Evolutionary conservation across 2,888 invertebrate genomes (phyloP).

Genomic region (Drosophila nr. medialis): DNA sequence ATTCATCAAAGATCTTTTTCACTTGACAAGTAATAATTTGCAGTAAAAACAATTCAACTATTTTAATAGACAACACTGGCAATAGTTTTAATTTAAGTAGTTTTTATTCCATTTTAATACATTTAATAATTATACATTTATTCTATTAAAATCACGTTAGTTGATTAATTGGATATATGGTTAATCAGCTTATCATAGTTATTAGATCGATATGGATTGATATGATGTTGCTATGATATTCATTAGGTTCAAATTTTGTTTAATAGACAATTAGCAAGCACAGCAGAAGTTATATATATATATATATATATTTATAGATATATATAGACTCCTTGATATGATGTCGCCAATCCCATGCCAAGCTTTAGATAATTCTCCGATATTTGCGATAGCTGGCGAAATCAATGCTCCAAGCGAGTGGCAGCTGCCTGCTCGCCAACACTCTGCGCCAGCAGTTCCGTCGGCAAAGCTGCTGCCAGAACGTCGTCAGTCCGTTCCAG

Average conservation of each 20-base stretch:
- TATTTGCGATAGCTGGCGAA: conserved; percentile 53
- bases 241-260: conserved; percentile 65
- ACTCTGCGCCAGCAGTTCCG: conserved; percentile 41
- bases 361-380: conserved; percentile 50
- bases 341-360: not conserved
- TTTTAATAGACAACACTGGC: not conserved
- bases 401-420: conserved; percentile 62
- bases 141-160: conserved; percentile 61
- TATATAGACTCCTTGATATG: conserved; percentile 5
- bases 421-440: conserved; percentile 40
- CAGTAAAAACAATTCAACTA: not conserved
- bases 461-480: conserved; percentile 70
- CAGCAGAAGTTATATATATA: not conserved
- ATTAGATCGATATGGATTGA: conserved; percentile 72
- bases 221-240: conserved; percentile 79
- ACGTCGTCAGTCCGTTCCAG: conserved; percentile 58
- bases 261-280: conserved; percentile 26
- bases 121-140: conserved; percentile 20
- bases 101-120: conserved; percentile 13
- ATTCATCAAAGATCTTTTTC: not conserved
- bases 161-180: conserved; percentile 46
- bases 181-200: conserved; percentile 47
- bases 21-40: not conserved
- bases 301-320: not conserved
- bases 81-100: not conserved